A percentile compares a stretch with the other conserved stretches of the same genome.
Conservation (phyloP, 2,113 vertebrate species). For the Entelurus aequoreus region DNA sequence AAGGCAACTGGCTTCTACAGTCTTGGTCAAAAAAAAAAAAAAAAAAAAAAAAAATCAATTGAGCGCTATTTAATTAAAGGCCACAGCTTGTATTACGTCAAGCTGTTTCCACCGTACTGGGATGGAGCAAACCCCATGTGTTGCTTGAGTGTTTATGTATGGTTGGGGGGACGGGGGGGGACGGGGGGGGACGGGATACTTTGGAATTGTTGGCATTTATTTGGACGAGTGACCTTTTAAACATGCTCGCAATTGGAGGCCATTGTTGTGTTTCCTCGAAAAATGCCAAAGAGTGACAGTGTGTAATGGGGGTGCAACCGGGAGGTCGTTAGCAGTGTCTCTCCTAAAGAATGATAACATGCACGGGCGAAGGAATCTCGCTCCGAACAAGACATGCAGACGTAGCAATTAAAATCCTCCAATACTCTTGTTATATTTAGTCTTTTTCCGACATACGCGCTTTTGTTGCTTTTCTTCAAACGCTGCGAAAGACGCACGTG, state of each 20-base stretch:
- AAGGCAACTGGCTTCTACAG: conserved; percentile 37
- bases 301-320: conserved; percentile 57
- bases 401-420: not conserved
- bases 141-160: conserved; percentile 58
- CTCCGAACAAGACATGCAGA: conserved; percentile 17
- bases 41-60: conserved; percentile 59
- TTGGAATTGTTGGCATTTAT: conserved; percentile 79
- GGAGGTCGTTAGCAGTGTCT: conserved; percentile 49
- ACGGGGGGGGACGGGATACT: conserved; percentile 42
- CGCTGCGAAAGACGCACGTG: no score
- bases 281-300: conserved; percentile 58
- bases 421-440: not conserved
- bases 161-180: conserved; percentile 28
- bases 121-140: conserved; percentile 35
- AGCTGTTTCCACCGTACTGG: conserved; percentile 38
- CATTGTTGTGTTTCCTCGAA: conserved; percentile 55
- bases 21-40: conserved; percentile 42
- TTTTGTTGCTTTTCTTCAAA: no score
- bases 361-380: conserved; percentile 18
- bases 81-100: conserved; percentile 62
- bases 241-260: conserved; percentile 69
- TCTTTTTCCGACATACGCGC: no score
- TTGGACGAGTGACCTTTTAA: conserved; percentile 77
- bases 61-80: conserved; percentile 72
- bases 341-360: conserved; percentile 25